Evolutionary conservation across 2,888 invertebrate species (phyloP).

Genomic region (Noctua pronuba): DNA sequence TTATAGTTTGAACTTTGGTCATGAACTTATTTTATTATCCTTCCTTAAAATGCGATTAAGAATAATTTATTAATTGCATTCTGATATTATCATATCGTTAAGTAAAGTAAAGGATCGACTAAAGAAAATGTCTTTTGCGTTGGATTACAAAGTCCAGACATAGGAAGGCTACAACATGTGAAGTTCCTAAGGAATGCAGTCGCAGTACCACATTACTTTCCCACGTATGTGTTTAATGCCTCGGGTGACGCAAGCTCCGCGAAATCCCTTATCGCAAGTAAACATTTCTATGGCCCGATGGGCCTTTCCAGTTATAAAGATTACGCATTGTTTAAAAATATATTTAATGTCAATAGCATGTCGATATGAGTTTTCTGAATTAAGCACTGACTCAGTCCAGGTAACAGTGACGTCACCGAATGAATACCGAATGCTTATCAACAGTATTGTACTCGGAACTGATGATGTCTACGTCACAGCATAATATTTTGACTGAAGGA

Average conservation of each 20-base stretch:
- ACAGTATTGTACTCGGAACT: slow-evolving; percentile 19
- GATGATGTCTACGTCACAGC: slow-evolving; percentile 18
- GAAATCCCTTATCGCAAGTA: slow-evolving; percentile 25
- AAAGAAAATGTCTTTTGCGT: neutral
- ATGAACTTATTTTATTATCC: neutral
- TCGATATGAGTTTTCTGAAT: slow-evolving; percentile 29
- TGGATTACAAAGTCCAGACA: neutral
- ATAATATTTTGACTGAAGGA: slow-evolving; percentile 31
- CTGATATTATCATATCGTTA: neutral
- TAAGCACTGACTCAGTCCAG: slow-evolving; percentile 20
- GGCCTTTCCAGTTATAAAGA: slow-evolving; percentile 11
- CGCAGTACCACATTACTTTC: slow-evolving; percentile 8
- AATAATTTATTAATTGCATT: neutral
- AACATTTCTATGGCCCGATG: slow-evolving; percentile 3
- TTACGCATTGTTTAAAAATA: slow-evolving; percentile 15
- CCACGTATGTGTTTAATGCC: slow-evolving; percentile 4
- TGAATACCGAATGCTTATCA: slow-evolving; percentile 35
- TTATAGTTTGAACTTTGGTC: slow-evolving; percentile 3
- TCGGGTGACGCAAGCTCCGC: neutral
- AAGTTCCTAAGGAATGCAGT: slow-evolving; percentile 18
- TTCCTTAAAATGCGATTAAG: neutral
- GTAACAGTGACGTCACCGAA: slow-evolving; percentile 38
- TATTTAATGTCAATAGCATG: slow-evolving; percentile 2
- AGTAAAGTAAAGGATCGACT: neutral
- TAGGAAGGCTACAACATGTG: neutral